Conservation (phyloP, 1,140 invertebrate species). For the Brachionus asplanchnoidis region DNA sequence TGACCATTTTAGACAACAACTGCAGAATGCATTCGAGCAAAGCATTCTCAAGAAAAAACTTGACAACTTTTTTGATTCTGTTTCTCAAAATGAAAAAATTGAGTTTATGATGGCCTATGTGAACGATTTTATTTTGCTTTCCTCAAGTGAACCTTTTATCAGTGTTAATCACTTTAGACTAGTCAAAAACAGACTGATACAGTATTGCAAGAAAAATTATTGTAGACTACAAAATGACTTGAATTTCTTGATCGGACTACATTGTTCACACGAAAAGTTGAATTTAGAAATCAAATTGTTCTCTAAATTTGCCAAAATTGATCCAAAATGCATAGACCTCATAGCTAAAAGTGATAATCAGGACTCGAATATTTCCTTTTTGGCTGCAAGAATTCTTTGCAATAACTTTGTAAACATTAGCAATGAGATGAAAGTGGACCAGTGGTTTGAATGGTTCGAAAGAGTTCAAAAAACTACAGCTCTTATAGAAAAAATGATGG, state of each 20-base stretch:
- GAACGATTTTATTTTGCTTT: not conserved
- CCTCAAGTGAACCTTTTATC: not conserved
- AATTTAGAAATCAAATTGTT: not conserved
- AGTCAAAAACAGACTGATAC: not conserved
- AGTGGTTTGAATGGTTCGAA: slow-evolving; percentile 7
- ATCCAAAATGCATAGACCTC: not conserved
- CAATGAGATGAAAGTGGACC: not conserved
- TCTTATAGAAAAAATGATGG: not conserved
- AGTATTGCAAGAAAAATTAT: not conserved
- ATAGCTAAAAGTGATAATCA: slow-evolving; percentile 3
- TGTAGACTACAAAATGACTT: not conserved
- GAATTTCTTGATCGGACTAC: not conserved
- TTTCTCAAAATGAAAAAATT: not conserved
- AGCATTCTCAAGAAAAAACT: not conserved
- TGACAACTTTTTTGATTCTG: not conserved
- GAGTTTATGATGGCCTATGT: not conserved
- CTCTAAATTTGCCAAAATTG: slow-evolving; percentile 2
- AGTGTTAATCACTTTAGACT: not conserved
- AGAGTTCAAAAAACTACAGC: not conserved
- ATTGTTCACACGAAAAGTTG: not conserved
- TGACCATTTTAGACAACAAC: not conserved
- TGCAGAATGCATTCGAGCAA: not conserved
- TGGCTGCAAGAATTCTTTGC: not conserved
- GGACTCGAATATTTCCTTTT: not conserved
- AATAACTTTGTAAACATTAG: not conserved